Base-by-base conservation (phyloP, 2,888 invertebrate genomes). In the Hetaerina titia region DNA sequence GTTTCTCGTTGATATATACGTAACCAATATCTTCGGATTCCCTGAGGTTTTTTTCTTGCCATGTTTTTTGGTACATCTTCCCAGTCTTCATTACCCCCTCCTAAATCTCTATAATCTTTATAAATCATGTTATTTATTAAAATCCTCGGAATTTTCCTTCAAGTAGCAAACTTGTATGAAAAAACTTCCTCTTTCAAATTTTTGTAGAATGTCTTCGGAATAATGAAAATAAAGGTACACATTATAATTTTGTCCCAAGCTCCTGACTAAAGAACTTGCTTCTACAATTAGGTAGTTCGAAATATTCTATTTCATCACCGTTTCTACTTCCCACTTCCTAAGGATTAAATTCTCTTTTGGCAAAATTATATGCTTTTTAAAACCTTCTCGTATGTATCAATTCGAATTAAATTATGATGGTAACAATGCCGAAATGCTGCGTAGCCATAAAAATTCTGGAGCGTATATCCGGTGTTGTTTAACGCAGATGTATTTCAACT, bases 371-470 rank as follows among this genome's bases (percentile, higher is more conserved):
- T 74, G 69, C 45, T 57, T 57, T 57, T 92, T 92, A 74, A 92
- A 92, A 69, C 69, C 90, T 92, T 74, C 69, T 92, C 69, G n/a
- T n/a, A 57, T 45, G 92, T 92, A 69, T 69, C 8, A n/a, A 31
- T 69, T 64, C 19, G 5, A 31, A 22, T 56, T 13, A 56, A 92
- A 64, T 64, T 92, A 92, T 92, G 45, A 17, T 90, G 63, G n/a
- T 31, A 45, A 69, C 92, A 69, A 25, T 45, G 13, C 74, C 31
- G 81, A 31, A 31, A 31, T 81, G 31, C 31, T 31, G 13, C 74
- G 9, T 15, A 81, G 25, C 7, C 81, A 81, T 25, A 81, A 31
- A 81, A 13, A 13, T 81, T 81, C 81, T 81, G 6, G 4, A 7
- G 13, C 31, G 15, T 81, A 81, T 81, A 31, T 81, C 81, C 81